A percentile compares a stretch with the other conserved stretches of the same genome.
phyloP scores from a whole-genome alignment of 2,113 vertebrate species.

The Pluvianellus socialis region DNA sequence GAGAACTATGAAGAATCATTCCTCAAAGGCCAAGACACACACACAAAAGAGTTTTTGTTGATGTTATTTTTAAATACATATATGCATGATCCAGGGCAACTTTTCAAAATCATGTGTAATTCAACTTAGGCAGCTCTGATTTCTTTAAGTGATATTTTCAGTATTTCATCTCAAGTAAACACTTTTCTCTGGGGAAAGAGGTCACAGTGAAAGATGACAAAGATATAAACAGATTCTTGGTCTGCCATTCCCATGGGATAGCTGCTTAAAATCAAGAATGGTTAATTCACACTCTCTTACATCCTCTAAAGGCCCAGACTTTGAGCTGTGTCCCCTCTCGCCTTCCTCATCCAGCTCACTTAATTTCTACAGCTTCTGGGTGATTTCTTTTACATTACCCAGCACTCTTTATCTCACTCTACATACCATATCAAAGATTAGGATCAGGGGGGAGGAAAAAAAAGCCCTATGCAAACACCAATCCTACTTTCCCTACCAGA shows the following conservation, averaged over 20 bases:
- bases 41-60: background rate
- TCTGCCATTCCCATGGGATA: background rate
- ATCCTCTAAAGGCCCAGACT: background rate
- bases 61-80: background rate
- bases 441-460: accelerated
- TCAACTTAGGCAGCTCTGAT: background rate
- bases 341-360: background rate
- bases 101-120: background rate
- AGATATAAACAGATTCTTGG: background rate
- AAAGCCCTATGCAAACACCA: background rate
- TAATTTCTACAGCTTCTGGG: background rate
- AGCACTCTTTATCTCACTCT: background rate
- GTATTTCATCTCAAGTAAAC: background rate
- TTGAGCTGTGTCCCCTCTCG: background rate
- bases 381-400: background rate
- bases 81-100: background rate
- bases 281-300: background rate
- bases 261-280: background rate
- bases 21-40: background rate
- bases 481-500: background rate
- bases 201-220: background rate
- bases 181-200: background rate
- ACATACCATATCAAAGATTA: background rate
- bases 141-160: background rate
- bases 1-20: background rate